Conservation (phyloP, 2,888 invertebrate species). For the Penaeus monodon region DNA sequence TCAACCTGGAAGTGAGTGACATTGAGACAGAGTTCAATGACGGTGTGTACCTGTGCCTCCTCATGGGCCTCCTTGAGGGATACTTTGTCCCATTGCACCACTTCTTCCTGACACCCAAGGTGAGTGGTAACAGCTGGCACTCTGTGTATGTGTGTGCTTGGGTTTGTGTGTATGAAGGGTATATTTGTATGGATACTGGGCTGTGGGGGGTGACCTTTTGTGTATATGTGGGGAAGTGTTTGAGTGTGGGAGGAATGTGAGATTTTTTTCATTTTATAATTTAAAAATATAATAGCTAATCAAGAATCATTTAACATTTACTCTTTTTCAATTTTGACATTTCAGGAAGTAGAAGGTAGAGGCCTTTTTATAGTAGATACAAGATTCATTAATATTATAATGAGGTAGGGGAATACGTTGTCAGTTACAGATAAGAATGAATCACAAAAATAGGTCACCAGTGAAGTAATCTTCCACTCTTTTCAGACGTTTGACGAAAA, state of each 20-base stretch:
- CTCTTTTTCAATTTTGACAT: too few relatives aligned
- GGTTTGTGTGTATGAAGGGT: neutral
- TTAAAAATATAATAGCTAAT: too few relatives aligned
- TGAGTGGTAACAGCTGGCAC: neutral
- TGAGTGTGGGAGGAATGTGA: too few relatives aligned
- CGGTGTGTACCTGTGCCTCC: constrained; percentile 92
- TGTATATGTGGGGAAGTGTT: too few relatives aligned
- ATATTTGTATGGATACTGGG: neutral
- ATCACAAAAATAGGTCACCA: too few relatives aligned
- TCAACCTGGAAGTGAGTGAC: constrained; percentile 94
- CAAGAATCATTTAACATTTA: too few relatives aligned
- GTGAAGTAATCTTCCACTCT: neutral
- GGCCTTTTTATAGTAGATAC: too few relatives aligned
- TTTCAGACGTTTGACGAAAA: constrained; percentile 82
- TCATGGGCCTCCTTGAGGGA: constrained; percentile 96
- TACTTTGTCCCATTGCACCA: constrained; percentile 97
- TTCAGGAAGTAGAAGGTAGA: too few relatives aligned
- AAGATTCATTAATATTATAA: too few relatives aligned
- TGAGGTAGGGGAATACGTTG: too few relatives aligned
- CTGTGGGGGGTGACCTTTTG: neutral
- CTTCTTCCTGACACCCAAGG: constrained; percentile 92
- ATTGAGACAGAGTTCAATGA: constrained; percentile 96
- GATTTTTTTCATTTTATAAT: too few relatives aligned
- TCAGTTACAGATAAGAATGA: too few relatives aligned
- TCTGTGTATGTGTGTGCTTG: neutral